Base-by-base conservation (phyloP, 1,140 invertebrate genomes). In the Scaptomyza pallida region DNA sequence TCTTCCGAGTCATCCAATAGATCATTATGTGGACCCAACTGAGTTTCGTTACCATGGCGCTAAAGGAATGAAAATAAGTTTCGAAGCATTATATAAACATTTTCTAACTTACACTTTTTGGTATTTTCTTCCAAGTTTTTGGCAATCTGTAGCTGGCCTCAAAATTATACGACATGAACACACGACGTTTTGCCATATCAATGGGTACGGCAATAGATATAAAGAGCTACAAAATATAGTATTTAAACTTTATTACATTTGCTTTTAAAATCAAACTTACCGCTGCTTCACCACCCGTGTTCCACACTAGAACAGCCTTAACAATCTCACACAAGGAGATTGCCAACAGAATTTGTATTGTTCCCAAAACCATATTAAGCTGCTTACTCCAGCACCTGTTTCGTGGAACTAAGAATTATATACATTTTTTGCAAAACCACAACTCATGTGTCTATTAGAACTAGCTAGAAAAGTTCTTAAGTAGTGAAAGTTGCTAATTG, bases 121-220 rank as follows among this genome's bases (percentile, higher is more conserved):
- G 78, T 13, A 51, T 55, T 3, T 57, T 47, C 19, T 2, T 50
- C 85, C 81, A 90, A 1, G 60, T 77, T 16, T 35, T 23, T 1
- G 88, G 89, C 5, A 95, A 89, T 43, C 72, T 77, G 83, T 96
- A 96, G 82, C 93, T 94, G 0, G 94, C 94, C 82, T 96, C 95
- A 78, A 96, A 95, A 82, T 96, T 95, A 77, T 95, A 95, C 0
- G 95, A 95, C 13, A 95, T 83, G 63, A 95, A 95, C 9, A 95
- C 93, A 68, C 94, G 94, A 61, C 94, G 94, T 40, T 93, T 92
- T 0, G 94, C 93, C 21, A 95, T 92, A 76, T 95, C 95, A 13
- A 96, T 83, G 0, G 95, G 95, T 15, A 96, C 92, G 0, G 95
- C 94, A 26, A 95, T 91, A 0, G 95, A 95, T 19, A 95, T 72